Base-by-base conservation (phyloP, 92 coral and sea anemone species). In the Epizoanthus scotinus region DNA sequence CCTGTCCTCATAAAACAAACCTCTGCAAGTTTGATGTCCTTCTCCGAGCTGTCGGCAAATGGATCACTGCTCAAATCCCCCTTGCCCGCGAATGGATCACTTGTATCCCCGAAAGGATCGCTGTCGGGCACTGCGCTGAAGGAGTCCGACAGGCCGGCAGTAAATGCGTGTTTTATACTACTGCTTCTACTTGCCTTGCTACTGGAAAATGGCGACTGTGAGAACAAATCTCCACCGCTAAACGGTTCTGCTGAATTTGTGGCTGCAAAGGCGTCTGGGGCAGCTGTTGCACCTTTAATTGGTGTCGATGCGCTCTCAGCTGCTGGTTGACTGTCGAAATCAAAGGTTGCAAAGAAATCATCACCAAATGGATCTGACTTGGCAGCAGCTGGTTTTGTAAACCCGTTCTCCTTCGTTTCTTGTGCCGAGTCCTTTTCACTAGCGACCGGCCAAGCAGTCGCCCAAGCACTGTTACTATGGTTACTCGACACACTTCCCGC, bases 21-120 rank as follows among this genome's bases (percentile, higher is more conserved):
- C 96, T 91, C 90, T 79, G 73, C 86, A 27, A 92, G 90, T 12
- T 88, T 79, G 25, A 93, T 71, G 22, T 93, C 84, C 13, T 85
- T 79, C 60, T 81, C 80, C 1, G 91, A 85, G 70, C 84, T 93
- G 36, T 79, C 86, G 49, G 84, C 86, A 86, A 96, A 96, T 5
- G 98, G 99, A 72, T 96, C 97, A 13, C 71, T 86, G 29, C 61
- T 70, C 56, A 87, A 49, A 63, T 84, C 84, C 24, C 84, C 78
- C 67, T 88, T 90, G 29, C 88, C 95, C 0, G 97, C 98, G 89
- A 96, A 96, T 20, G 99, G 99, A 73, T 96, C 99, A 77, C 82
- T 88, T 57, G 85, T 72, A 59, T 93, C 99, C 62, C 87, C 82
- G 84, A 96, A 96, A 2, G 99, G 99, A 72, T 96, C 99, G 27